Percentiles rank a stretch among this genome's conserved stretches.
Evolutionary conservation across 2,113 vertebrate genomes (phyloP).

Genomic region (Lophotis ruficrista): DNA sequence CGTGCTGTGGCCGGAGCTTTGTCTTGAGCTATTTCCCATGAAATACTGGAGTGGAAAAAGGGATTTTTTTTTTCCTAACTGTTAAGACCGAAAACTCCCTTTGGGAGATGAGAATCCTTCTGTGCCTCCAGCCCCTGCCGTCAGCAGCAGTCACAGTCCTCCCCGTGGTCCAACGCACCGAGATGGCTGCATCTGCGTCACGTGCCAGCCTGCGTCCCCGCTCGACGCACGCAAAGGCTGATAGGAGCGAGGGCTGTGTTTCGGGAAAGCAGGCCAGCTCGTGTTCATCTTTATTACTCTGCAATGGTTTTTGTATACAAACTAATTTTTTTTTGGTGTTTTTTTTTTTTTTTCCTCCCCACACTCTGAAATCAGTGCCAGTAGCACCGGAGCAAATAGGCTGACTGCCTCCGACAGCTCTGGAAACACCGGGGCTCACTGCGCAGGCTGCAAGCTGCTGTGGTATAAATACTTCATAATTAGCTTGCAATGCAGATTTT

Average conservation of each 20-base stretch:
- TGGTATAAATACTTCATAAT: neutral
- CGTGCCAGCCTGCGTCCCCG: accelerated
- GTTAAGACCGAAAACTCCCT: neutral
- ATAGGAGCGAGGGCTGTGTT: neutral
- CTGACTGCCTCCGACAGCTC: neutral
- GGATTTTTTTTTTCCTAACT: neutral
- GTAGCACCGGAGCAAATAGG: neutral
- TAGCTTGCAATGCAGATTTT: neutral
- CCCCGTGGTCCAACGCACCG: accelerated
- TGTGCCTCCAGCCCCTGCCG: neutral
- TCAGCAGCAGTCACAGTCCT: neutral
- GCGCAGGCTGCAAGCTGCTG: neutral
- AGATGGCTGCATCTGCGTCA: neutral
- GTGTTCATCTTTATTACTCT: neutral
- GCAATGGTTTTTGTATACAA: neutral
- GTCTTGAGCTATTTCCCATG: neutral
- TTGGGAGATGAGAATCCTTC: neutral
- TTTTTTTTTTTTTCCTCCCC: neutral
- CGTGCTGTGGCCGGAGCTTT: neutral
- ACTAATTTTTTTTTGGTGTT: neutral
- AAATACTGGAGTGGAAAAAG: neutral
- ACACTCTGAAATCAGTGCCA: accelerated
- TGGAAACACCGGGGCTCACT: accelerated
- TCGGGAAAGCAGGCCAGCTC: neutral
- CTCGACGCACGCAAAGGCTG: accelerated